These are phyloP conservation scores for Hozukius guyotensis DNA, from an alignment of 2,797 vertebrate genomes.

Conservation along the genomic window DNA sequence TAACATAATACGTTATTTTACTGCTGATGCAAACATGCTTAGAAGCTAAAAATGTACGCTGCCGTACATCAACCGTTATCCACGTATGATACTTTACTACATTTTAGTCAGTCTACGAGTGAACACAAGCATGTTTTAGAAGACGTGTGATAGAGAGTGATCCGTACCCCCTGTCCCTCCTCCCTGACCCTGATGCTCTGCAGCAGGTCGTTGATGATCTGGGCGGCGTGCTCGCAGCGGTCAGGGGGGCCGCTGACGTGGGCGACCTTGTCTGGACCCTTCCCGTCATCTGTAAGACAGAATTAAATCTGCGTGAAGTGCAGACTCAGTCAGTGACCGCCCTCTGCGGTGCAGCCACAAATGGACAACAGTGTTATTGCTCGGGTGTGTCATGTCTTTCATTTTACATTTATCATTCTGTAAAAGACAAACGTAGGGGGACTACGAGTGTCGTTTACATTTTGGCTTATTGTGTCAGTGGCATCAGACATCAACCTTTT, in stretches of 20 bases:
- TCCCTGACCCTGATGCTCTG: conserved; percentile 89
- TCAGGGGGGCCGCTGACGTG: conserved; percentile 92
- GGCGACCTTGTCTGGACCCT: conserved; percentile 90
- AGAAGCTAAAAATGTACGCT: neutral
- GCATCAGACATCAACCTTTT: neutral
- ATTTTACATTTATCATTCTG: neutral
- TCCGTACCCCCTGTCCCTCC: conserved; percentile 75
- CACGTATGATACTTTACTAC: neutral
- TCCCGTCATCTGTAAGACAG: conserved; percentile 85
- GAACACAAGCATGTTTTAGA: neutral
- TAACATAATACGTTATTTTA: neutral
- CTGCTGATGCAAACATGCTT: neutral
- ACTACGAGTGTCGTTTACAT: neutral
- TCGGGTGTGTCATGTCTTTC: neutral
- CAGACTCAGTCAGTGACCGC: too few species aligned
- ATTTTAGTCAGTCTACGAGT: neutral
- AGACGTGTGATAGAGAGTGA: neutral
- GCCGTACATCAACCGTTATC: neutral
- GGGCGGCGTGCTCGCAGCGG: conserved; percentile 89
- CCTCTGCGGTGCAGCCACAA: neutral
- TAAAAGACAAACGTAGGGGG: neutral
- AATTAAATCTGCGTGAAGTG: neutral
- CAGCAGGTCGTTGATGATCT: conserved; percentile 91
- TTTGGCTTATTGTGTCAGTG: neutral
- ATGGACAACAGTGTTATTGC: neutral